A percentile compares a stretch with the other conserved stretches of the same genome.
Conservation (phyloP, 2,888 invertebrate species). For the Sesia bembeciformis region DNA sequence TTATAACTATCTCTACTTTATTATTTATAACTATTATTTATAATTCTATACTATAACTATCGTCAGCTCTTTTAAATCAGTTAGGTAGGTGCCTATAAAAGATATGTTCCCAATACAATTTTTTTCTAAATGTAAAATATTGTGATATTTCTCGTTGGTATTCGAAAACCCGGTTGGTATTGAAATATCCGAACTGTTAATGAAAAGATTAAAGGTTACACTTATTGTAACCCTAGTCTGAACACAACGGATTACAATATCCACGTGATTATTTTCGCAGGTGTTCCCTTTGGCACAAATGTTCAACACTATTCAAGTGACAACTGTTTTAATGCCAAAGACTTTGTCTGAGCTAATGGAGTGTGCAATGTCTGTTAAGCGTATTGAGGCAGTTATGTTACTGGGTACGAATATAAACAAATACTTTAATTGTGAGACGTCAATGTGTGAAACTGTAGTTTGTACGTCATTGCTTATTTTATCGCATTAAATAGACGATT, state of each 20-base stretch:
- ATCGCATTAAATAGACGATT: too few species aligned
- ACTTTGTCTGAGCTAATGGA: slow-evolving; percentile 73
- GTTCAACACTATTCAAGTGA: slow-evolving; percentile 81
- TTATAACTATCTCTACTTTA: not conserved
- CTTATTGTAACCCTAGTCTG: too few species aligned
- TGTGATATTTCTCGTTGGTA: too few species aligned
- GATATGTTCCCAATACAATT: too few species aligned
- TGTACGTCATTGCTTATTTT: slow-evolving; percentile 8
- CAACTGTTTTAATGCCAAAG: slow-evolving; percentile 69
- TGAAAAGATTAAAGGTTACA: too few species aligned
- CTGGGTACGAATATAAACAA: slow-evolving; percentile 64
- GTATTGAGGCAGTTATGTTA: slow-evolving; percentile 72
- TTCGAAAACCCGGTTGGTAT: too few species aligned
- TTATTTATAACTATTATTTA: not conserved
- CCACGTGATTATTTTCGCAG: slow-evolving; percentile 38
- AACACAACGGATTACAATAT: not conserved
- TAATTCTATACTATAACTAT: not conserved
- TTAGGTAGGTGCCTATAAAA: too few species aligned
- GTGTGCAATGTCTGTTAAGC: slow-evolving; percentile 69
- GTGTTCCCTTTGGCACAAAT: slow-evolving; percentile 85
- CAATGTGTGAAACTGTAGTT: slow-evolving; percentile 13
- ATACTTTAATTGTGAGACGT: slow-evolving; percentile 10
- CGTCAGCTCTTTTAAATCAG: not conserved
- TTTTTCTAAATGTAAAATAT: too few species aligned
- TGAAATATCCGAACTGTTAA: too few species aligned